Conservation (phyloP, 2,888 invertebrate species). For the Platycheirus rosarum region DNA sequence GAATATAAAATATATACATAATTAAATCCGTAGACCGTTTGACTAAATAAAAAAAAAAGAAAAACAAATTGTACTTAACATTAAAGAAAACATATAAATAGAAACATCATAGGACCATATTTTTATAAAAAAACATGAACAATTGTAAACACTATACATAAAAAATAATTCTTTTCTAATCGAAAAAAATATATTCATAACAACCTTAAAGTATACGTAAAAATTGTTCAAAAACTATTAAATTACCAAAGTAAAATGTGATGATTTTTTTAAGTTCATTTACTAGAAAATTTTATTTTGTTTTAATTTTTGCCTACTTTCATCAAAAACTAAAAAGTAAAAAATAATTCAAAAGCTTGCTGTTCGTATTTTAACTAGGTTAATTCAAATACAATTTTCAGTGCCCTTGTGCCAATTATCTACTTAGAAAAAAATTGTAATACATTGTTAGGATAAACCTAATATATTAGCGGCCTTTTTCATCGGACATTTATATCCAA, state of each 20-base stretch:
- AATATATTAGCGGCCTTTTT: slow-evolving; percentile 68
- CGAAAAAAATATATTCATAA: slow-evolving; percentile 20
- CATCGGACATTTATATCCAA: slow-evolving; percentile 39
- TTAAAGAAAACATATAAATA: slow-evolving; percentile 39
- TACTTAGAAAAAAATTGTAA: not conserved
- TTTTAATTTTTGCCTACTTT: not conserved
- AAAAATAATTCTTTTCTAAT: slow-evolving; percentile 8
- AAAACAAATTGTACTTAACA: slow-evolving; percentile 7
- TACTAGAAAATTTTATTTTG: no score
- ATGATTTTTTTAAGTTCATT: no score
- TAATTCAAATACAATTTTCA: slow-evolving; percentile 17
- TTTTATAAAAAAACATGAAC: slow-evolving; percentile 65
- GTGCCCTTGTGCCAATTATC: slow-evolving; percentile 64
- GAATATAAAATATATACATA: slow-evolving; percentile 16
- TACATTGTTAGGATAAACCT: slow-evolving; percentile 11
- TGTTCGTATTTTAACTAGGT: no score
- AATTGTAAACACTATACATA: slow-evolving; percentile 34
- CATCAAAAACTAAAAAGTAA: not conserved
- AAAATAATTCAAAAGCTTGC: no score
- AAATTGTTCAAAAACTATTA: slow-evolving; percentile 33
- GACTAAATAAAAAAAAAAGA: slow-evolving; percentile 12
- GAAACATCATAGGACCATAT: slow-evolving; percentile 69
- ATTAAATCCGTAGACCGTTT: slow-evolving; percentile 38
- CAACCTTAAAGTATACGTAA: slow-evolving; percentile 17
- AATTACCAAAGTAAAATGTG: no score